Conservation (phyloP, 1,140 invertebrate genomes). For the Drosophila hydei region DNA sequence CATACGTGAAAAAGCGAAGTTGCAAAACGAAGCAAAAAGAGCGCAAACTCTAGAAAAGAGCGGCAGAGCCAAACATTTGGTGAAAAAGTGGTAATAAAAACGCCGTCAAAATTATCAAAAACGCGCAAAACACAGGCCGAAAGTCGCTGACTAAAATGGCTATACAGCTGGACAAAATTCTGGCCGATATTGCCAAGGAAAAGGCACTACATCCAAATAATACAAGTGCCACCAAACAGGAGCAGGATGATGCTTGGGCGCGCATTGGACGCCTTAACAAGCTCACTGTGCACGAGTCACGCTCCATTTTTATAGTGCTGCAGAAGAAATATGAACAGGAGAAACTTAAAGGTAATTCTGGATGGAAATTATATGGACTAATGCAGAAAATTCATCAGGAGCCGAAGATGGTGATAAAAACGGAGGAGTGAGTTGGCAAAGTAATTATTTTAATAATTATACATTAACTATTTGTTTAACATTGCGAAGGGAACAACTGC, state of each 20-base stretch:
- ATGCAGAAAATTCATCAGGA: slow-evolving; percentile 80
- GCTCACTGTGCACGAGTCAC: slow-evolving; percentile 76
- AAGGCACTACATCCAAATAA: slow-evolving; percentile 77
- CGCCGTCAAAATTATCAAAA: slow-evolving; percentile 67
- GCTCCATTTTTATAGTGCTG: slow-evolving; percentile 80
- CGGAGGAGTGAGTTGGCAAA: slow-evolving; percentile 54
- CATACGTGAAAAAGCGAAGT: slow-evolving; percentile 68
- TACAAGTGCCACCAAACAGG: slow-evolving; percentile 65
- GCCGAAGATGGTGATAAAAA: slow-evolving; percentile 49
- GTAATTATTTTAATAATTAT: neutral
- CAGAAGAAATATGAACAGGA: slow-evolving; percentile 82
- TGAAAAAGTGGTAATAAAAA: slow-evolving; percentile 45
- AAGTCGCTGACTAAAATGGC: slow-evolving; percentile 78
- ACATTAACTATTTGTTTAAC: neutral
- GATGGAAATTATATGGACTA: slow-evolving; percentile 74
- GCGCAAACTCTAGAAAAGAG: slow-evolving; percentile 50
- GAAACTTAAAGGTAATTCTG: slow-evolving; percentile 68
- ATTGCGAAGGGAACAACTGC: slow-evolving; percentile 47
- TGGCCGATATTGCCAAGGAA: slow-evolving; percentile 76
- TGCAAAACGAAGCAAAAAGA: slow-evolving; percentile 59
- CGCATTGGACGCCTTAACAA: slow-evolving; percentile 78
- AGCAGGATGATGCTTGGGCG: slow-evolving; percentile 77
- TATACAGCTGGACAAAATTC: slow-evolving; percentile 79
- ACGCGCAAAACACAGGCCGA: slow-evolving; percentile 50
- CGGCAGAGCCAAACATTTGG: slow-evolving; percentile 41